Conservation (phyloP, 2,113 vertebrate genomes). For the Onychostoma macrolepis region DNA sequence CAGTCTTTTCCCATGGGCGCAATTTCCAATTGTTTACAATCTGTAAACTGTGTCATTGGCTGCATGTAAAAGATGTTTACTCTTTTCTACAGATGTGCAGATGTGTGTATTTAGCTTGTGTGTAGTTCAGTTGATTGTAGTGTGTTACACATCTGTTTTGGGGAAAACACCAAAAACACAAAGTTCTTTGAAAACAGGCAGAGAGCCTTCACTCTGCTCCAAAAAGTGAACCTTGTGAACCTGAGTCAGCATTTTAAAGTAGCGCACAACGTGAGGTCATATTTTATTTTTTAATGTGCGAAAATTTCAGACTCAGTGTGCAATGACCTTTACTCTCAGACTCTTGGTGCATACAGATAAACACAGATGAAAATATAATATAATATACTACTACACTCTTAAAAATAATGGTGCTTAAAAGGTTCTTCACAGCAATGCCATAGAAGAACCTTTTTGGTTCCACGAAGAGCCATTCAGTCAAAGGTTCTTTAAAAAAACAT, state of each 20-base stretch:
- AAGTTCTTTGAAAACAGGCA: neutral
- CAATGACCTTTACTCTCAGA: no score
- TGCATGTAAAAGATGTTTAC: slow-evolving; percentile 52
- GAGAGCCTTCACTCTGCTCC: neutral
- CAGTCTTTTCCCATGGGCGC: neutral
- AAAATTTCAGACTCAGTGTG: no score
- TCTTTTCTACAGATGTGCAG: slow-evolving; percentile 25
- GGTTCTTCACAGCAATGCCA: no score
- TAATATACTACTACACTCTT: no score
- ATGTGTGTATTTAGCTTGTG: slow-evolving; percentile 24
- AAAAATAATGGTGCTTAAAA: no score
- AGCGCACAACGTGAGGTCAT: neutral
- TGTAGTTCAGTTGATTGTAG: neutral
- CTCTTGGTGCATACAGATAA: no score
- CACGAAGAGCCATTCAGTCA: no score
- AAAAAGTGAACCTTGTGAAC: neutral
- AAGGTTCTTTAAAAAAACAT: no score
- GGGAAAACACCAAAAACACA: neutral
- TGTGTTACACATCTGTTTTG: slow-evolving; percentile 24
- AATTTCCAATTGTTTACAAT: slow-evolving; percentile 22
- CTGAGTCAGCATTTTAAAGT: neutral
- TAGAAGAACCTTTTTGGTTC: no score
- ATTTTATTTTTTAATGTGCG: no score
- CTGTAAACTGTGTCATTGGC: slow-evolving; percentile 11
- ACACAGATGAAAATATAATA: no score